Base-by-base conservation (phyloP, 2,888 invertebrate genomes). In the Campoletis raptor region DNA sequence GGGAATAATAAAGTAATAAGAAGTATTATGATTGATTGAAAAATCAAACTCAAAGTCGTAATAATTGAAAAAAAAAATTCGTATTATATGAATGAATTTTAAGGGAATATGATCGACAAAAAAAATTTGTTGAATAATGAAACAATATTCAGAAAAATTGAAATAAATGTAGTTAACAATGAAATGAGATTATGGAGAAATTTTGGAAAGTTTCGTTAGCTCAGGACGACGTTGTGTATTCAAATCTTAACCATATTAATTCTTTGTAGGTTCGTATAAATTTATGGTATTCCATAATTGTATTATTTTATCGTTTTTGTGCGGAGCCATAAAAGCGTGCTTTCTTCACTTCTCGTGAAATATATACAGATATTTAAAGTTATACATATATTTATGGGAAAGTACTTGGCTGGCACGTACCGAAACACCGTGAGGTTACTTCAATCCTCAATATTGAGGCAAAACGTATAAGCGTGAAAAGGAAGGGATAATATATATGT, bases 221-320 rank as follows among this genome's bases (percentile, higher is more conserved):
- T 6, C 37, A 66, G 67, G 78, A 79, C 45, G 30, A 66, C 77
- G 18, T 24, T 48, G n/a, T 21, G 74, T 45, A 37, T 48, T 78
- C 5, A 61, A 61, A 61, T 61, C 9, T 69, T 57, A 70, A 61
- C 69, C 66, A 66, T 52, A 36, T 15, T 67, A 45, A 73, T 72
- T 76, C 84, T 85, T 87, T 67, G 85, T 85, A 73, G 84, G 24
- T 45, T 12, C 85, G 73, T 82, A 30, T 30, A 74, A 87, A 85
- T 88, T 87, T 81, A 87, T 85, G 85, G 81, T 85, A 83, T 87
- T 87, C 72, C 81, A 73, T 87, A 85, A 88, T 88, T 88, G 87
- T 83, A 81, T 85, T 83, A 87, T 88, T 88, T 88, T 87, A 88
- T 87, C 87, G 87, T 73, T 67, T 77, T 82, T 70, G 69, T 67